Conservation (phyloP, 2,888 invertebrate genomes). For the Dioctria linearis region DNA sequence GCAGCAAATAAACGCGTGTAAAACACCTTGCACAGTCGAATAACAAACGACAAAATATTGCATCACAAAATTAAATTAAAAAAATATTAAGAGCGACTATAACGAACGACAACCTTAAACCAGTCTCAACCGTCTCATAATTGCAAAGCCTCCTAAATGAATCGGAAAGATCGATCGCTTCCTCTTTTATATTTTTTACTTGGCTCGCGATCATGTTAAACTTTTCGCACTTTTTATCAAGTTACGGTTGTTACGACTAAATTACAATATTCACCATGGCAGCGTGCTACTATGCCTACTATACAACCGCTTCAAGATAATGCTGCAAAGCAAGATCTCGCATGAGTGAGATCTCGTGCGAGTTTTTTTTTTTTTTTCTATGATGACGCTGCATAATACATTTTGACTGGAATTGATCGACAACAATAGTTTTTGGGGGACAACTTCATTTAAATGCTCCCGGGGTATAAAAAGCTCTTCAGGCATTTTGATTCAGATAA, state of each 20-base stretch:
- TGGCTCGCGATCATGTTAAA: not conserved
- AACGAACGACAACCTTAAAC: not conserved
- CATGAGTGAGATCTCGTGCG: too few relatives aligned
- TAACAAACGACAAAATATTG: not conserved
- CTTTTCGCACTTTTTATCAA: constrained; percentile 24
- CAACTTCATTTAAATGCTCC: too few relatives aligned
- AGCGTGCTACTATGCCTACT: too few relatives aligned
- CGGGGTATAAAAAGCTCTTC: too few relatives aligned
- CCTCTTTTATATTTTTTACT: constrained; percentile 49
- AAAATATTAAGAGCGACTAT: not conserved
- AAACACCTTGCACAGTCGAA: constrained; percentile 14
- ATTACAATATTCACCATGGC: not conserved
- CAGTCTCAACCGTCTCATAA: constrained; percentile 53
- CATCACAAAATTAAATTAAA: constrained; percentile 6
- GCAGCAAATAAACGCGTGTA: not conserved
- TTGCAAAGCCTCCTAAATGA: constrained; percentile 56
- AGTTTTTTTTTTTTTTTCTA: too few relatives aligned
- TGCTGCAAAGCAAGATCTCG: too few relatives aligned
- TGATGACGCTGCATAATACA: too few relatives aligned
- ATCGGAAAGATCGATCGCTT: constrained; percentile 54
- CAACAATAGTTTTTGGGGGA: too few relatives aligned
- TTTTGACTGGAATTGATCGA: too few relatives aligned
- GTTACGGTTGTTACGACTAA: not conserved
- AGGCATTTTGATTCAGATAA: too few relatives aligned
- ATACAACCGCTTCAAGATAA: too few relatives aligned